Base-by-base conservation (phyloP, 2,797 vertebrate species). In the Cacajao melanocephalus region DNA sequence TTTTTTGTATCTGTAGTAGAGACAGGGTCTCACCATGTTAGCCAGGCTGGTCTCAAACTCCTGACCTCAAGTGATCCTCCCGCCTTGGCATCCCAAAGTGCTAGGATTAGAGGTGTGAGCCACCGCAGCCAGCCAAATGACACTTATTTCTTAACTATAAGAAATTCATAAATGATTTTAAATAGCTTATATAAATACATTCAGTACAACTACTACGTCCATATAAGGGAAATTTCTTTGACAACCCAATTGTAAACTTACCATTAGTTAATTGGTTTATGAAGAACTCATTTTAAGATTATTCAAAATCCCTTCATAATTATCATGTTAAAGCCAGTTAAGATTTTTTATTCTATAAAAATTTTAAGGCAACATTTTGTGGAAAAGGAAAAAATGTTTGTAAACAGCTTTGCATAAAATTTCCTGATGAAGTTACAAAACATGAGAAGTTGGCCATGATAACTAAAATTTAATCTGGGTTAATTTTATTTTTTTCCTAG, bases 331-430 rank as follows among this genome's bases (percentile, higher is more conserved):
- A 78, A 87, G 24, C 5, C 33, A 76, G 36, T 61, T 72, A 52
- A 76, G 24, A 82, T 72, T 93, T 44, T 13, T 55, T 90, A 67
- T 55, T 11, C 67, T 93, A 33, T 13, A 39, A 39, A 17, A 76
- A 72, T 41, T 85, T 67, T 85, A 20, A 73, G 84, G 36, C 1
- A 93, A 58, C 57, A 70, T 52, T 76, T 87, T 57, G 9, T 36
- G 41, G 39, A 30, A 26, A 83, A 20, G 33, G 5, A 5, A 10
- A 17, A 14, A 20, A 19, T 0, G 50, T 85, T 28, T 76, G 10
- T 24, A 39, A 76, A 70, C 64, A 96, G 28, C 8, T 87, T 95
- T 95, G 58, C 75, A 58, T 93, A 55, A 57, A 78, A 90, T 80
- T 88, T 84, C 80, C 28, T 85, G 7, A 58, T 26, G 67, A 67